Evolutionary conservation across 2,797 vertebrate genomes (phyloP), one percentile per base, ranked within the genome.

Genomic region (Bradypodion pumilum): DNA sequence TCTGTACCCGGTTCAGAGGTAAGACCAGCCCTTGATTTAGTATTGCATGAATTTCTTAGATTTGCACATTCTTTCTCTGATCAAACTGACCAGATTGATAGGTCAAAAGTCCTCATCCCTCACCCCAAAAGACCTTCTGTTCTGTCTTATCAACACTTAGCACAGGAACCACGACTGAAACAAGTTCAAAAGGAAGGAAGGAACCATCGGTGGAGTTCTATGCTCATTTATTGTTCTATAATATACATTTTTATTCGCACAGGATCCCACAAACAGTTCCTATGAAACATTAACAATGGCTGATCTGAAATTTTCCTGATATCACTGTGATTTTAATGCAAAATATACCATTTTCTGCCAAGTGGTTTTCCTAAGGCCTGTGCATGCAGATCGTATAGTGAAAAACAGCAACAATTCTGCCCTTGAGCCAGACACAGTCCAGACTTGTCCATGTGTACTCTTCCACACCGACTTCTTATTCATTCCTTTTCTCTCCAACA

Each of bases 341-440:
- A 29, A 88, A 86, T 2, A 25, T 83, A 78, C 69, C 73, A 0
- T 0, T 44, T 89, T 87, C 88, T 85, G 46, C 21, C 49, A 87
- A 80, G 35, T 80, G 56, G 78, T 49, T 68, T 84, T 77, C 78
- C 60, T n/a, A 4, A 70, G 74, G 84, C 44, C 56, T 63, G 42
- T 63, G 1, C 2, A 60, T 68, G 29, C 76, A n/a, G 44, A 86
- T 90, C 27, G 42, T 76, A 9, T 74, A 85, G 78, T 66, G 86
- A 85, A 83, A 40, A 89, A 72, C 56, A 66, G 68, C 90, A 84
- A 88, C 0, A 0, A 82, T 42, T 66, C 37, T 85, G 74, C 73
- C 74, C 79, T 85, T 85, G 52, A 81, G 85, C 82, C 88, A 0
- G 72, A 73, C 59, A 32, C 49, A 49, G 82, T 72, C 82, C 77